Conservation (phyloP, 2,113 vertebrate species). For the Tetrax tetrax region DNA sequence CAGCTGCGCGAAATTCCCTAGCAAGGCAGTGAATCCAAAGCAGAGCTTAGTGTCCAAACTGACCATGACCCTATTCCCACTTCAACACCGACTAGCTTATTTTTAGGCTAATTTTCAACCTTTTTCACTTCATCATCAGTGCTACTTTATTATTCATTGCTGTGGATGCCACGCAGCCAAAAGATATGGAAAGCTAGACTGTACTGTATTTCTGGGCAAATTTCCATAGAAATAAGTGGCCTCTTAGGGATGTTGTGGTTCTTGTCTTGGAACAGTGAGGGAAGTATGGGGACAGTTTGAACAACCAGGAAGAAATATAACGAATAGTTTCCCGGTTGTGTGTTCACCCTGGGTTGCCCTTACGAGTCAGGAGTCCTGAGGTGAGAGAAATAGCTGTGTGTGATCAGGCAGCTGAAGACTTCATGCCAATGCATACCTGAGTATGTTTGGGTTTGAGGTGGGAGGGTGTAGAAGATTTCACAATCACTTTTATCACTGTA, state of each 20-base stretch:
- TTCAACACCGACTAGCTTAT: not conserved
- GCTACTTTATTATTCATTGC: not conserved
- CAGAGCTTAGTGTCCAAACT: not conserved
- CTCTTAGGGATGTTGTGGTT: not conserved
- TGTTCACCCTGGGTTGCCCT: not conserved
- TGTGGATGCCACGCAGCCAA: not conserved
- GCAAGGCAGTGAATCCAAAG: not conserved
- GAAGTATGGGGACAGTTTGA: accelerated
- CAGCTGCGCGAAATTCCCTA: not conserved
- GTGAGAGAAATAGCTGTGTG: not conserved
- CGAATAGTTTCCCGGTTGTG: not conserved
- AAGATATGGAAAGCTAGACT: not conserved
- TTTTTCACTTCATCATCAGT: not conserved
- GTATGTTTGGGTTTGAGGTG: not conserved
- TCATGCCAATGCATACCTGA: too few relatives aligned
- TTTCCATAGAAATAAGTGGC: not conserved
- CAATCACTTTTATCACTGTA: not conserved
- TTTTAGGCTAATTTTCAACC: not conserved
- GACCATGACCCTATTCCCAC: not conserved
- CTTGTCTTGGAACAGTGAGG: not conserved
- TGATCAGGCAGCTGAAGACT: not conserved
- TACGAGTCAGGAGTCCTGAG: not conserved
- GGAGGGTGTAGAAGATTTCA: not conserved
- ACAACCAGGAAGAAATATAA: not conserved
- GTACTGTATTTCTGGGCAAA: not conserved